Base-by-base conservation (phyloP, 2,113 vertebrate genomes). In the Beaufortia kweichowensis region DNA sequence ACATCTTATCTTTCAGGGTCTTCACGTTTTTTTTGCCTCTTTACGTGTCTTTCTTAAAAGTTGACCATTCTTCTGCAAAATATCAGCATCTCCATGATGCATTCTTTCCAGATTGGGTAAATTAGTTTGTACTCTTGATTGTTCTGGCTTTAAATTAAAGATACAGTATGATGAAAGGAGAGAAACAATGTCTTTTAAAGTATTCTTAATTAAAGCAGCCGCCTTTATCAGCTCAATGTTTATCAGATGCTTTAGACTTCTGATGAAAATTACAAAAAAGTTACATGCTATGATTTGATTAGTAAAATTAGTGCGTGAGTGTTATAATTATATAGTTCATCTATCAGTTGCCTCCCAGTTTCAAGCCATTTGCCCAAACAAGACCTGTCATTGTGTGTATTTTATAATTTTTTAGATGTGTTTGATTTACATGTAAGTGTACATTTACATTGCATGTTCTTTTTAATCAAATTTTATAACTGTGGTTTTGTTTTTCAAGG, bases 131-230 rank as follows among this genome's bases (percentile, higher is more conserved):
- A 75, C 71, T 80, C 35, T n/a, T 53, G 50, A 57, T 19, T 59
- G 43, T 3, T 29, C 41, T 75, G 59, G 71, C 48, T 75, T 77
- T 56, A 26, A 62, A 55, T 29, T 24, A 71, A 60, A 41, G 61
- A 48, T n/a, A n/a, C n/a, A n/a, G n/a, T n/a, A 23, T 85, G 76
- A 81, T 81, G 66, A 80, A 80, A 83, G 75, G 31, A 65, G 56
- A 72, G 48, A 71, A 39, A 80, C 33, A 79, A 86, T 85, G 82
- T 84, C 61, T 64, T 84, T 89, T 89, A 86, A 89, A 91, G 82
- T 76, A 79, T 65, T 21, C 46, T 75, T 80, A 83, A 85, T 87
- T 65, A 87, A 87, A 83, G 62, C 72, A 82, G 73, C 28, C 62
- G 41, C 39, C 17, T 72, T 83, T 69, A 26, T 31, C 75, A n/a